Conservation (phyloP, 2,888 invertebrate species). For the Leptinotarsa tumamoca region DNA sequence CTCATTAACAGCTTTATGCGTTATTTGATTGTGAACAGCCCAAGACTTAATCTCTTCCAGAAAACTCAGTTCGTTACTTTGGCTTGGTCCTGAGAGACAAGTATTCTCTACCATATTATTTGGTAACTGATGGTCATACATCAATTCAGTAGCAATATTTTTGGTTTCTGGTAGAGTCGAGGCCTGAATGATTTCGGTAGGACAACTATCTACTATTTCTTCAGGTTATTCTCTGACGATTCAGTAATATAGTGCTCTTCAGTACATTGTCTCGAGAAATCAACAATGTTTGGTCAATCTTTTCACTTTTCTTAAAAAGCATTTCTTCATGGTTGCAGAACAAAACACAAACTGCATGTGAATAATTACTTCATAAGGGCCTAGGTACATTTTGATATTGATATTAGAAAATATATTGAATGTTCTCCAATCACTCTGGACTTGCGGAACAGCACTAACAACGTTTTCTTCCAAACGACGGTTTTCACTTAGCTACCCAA, state of each 20-base stretch:
- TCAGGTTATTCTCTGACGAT: constrained; percentile 16
- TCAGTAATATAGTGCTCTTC: constrained; percentile 9
- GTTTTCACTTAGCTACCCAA: no score
- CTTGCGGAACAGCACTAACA: no score
- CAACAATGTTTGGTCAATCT: constrained; percentile 2
- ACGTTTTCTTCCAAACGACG: no score
- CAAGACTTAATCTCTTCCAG: constrained; percentile 2
- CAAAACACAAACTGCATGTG: no score
- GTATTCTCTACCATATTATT: constrained; percentile 1
- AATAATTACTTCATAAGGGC: no score
- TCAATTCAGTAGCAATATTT: constrained; percentile 21
- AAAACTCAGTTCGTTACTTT: constrained; percentile 22
- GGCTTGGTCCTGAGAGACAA: constrained; percentile 14
- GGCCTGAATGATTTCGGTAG: constrained; percentile 22
- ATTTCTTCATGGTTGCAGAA: no score
- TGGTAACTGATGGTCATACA: constrained; percentile 12
- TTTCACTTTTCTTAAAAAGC: background rate
- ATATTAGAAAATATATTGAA: no score
- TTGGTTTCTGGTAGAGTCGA: constrained; percentile 21
- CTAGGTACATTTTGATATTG: no score
- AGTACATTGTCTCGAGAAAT: constrained; percentile 11
- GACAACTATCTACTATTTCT: constrained; percentile 23
- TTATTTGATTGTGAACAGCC: constrained; percentile 1
- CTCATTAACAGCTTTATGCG: constrained; percentile 2
- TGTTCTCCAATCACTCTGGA: no score